Evolutionary conservation across 1,140 invertebrate genomes (phyloP).

Genomic region (Brachionus angularis): DNA sequence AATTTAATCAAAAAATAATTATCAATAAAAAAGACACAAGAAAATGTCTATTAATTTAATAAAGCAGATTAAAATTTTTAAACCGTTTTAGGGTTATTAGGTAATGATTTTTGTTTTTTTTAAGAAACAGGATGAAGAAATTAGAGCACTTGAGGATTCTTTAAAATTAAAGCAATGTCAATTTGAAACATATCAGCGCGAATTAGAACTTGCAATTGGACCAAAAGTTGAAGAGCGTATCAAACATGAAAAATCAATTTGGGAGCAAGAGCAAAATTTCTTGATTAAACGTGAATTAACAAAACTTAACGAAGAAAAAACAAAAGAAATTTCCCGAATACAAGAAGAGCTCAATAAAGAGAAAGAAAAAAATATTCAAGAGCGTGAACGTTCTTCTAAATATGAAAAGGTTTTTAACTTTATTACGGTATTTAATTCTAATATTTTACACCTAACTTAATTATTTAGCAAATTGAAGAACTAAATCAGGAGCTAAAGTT

Average conservation of each 20-base stretch:
- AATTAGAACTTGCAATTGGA: constrained; percentile 8
- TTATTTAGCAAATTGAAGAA: constrained; percentile 31
- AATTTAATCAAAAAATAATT: too few species aligned
- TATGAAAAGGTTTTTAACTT: constrained; percentile 27
- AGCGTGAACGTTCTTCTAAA: not conserved
- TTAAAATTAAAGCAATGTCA: constrained; percentile 20
- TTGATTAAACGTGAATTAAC: constrained; percentile 30
- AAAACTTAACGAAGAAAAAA: constrained; percentile 33
- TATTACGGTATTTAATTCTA: too few species aligned
- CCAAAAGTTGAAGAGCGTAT: constrained; percentile 14
- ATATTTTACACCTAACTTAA: too few species aligned
- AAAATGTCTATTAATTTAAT: too few species aligned
- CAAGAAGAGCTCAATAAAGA: constrained; percentile 18
- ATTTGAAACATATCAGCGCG: constrained; percentile 29
- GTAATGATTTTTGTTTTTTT: too few species aligned
- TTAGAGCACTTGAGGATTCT: not conserved
- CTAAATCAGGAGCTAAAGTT: constrained; percentile 22
- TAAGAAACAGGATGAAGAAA: constrained; percentile 40
- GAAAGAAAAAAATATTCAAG: constrained; percentile 12
- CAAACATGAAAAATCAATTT: constrained; percentile 19
- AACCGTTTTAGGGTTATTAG: too few species aligned
- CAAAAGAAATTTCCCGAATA: not conserved
- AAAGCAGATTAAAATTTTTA: too few species aligned
- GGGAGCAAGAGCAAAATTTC: constrained; percentile 40
- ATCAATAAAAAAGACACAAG: too few species aligned